Conservation (phyloP, 2,113 vertebrate genomes). For the Anthoscopus minutus region DNA sequence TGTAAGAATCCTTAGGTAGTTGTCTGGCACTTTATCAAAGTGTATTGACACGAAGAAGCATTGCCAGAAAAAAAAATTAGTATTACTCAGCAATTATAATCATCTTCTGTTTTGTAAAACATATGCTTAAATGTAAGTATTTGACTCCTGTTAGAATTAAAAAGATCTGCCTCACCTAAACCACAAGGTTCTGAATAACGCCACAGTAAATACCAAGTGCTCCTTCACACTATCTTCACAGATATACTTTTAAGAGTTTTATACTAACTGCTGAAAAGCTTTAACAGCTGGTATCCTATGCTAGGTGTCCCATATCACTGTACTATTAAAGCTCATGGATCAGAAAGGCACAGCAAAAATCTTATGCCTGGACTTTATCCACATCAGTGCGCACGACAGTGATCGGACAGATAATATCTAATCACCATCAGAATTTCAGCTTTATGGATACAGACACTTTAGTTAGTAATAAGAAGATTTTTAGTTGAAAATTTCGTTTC, state of each 20-base stretch:
- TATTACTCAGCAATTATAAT: background rate
- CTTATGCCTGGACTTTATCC: background rate
- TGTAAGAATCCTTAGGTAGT: background rate
- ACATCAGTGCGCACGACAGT: background rate
- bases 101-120: background rate
- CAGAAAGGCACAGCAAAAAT: background rate
- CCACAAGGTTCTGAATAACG: background rate
- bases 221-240: background rate
- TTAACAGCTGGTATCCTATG: background rate
- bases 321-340: background rate
- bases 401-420: background rate
- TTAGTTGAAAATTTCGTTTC: background rate
- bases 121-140: background rate
- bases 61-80: background rate
- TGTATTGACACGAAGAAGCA: background rate
- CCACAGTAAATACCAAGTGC: background rate
- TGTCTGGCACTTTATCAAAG: background rate
- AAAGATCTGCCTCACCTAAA: background rate
- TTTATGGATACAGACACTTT: background rate
- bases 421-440: background rate
- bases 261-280: background rate
- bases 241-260: background rate
- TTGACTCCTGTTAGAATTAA: background rate
- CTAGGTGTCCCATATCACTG: background rate
- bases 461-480: background rate